Conservation (phyloP, 1,140 invertebrate genomes). For the Trissolcus basalis region DNA sequence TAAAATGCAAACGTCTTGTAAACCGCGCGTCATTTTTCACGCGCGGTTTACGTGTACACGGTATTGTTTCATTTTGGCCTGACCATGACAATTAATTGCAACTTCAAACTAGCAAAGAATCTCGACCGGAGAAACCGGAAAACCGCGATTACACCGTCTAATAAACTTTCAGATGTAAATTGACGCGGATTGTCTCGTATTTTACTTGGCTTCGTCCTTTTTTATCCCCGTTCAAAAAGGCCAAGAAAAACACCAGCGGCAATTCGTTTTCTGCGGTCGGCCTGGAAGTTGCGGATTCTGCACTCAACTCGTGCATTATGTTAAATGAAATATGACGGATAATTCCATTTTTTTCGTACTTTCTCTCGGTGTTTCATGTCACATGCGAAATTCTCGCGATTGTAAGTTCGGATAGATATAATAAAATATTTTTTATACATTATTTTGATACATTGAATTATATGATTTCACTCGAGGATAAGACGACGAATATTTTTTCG, state of each 20-base stretch:
- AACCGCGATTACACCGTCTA: slow-evolving; percentile 1
- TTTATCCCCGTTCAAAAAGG: too few relatives aligned
- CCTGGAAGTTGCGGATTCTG: too few relatives aligned
- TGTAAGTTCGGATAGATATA: too few relatives aligned
- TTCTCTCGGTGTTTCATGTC: slow-evolving; percentile 1
- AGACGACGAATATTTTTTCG: too few relatives aligned
- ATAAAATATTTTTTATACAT: too few relatives aligned
- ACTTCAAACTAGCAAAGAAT: neutral
- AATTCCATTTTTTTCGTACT: slow-evolving; percentile 12
- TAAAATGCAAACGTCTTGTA: slow-evolving; percentile 12
- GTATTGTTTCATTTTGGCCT: slow-evolving; percentile 5
- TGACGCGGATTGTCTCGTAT: neutral
- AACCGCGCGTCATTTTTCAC: slow-evolving; percentile 18
- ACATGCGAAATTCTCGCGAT: neutral
- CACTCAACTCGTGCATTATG: neutral
- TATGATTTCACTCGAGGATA: too few relatives aligned
- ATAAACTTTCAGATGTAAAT: slow-evolving; percentile 9
- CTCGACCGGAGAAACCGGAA: neutral
- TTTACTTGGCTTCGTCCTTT: too few relatives aligned
- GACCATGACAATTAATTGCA: slow-evolving; percentile 4
- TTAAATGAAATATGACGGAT: slow-evolving; percentile 2
- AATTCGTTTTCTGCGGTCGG: too few relatives aligned
- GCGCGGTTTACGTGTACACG: neutral
- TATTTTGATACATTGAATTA: too few relatives aligned
- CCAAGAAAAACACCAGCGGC: too few relatives aligned